A percentile compares a stretch with the other conserved stretches of the same genome.
phyloP scores from a whole-genome alignment of 2,888 invertebrate genomes.

The Chaetogeoica ovagalla region DNA sequence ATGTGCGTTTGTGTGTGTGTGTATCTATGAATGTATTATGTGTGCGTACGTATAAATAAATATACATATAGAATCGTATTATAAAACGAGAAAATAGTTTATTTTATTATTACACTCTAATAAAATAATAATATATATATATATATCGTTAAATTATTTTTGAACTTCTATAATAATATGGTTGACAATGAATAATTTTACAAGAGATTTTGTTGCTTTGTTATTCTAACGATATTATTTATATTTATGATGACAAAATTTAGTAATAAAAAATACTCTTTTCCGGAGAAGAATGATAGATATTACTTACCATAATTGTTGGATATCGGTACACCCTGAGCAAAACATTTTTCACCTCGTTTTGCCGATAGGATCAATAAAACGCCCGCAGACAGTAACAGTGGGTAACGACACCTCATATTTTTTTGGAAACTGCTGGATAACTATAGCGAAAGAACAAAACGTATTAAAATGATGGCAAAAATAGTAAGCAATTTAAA shows the following conservation, averaged over 20 bases:
- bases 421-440: not conserved
- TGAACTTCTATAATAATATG: no score
- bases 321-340: constrained; percentile 40
- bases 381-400: constrained; percentile 1
- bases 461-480: not conserved
- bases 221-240: no score
- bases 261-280: not conserved
- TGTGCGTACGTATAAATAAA: no score
- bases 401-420: constrained; percentile 23
- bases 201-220: no score
- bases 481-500: not conserved
- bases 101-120: no score
- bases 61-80: no score
- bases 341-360: constrained; percentile 36
- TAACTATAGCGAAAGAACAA: not conserved
- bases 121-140: no score
- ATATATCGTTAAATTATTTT: no score
- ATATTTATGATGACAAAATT: not conserved
- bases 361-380: constrained; percentile 22
- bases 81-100: no score
- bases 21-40: no score
- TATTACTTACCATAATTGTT: constrained; percentile 38
- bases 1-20: no score
- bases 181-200: no score
- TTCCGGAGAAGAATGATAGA: not conserved